Evolutionary conservation across 2,113 vertebrate species (phyloP), one percentile per base, ranked within the genome.

Genomic region (Columba janthina): DNA sequence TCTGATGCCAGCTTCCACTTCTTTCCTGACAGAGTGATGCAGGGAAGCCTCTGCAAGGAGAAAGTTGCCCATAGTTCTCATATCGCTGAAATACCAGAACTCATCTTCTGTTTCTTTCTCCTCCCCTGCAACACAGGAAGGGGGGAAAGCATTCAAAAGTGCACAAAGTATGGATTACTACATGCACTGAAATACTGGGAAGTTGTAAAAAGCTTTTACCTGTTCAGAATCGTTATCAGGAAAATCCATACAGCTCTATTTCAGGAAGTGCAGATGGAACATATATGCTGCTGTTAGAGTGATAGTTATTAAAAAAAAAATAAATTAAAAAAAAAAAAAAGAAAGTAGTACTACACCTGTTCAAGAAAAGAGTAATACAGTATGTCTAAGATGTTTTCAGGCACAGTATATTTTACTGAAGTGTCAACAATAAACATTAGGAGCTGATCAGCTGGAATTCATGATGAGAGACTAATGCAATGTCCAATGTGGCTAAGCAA

Each of bases 291-390:
- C 14, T 19, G 12, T 61, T 53, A n/a, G 40, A 72, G 21, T 7
- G 21, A 44, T 15, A 29, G 14, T n/a, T 54, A 22, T 38, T 31
- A 1, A 16, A 34, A 31, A n/a, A 34, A 36, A 51, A n/a, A n/a
- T n/a, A n/a, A n/a, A n/a, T n/a, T n/a, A n/a, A 29, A 22, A 53
- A 50, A 9, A 16, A 9, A 2, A 5, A 60, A 11, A 13, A 36
- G 22, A 2, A 18, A 5, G 1, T 32, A 38, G 32, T 40, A 7
- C 26, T 62, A 44, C 4, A 57, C 1, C 0, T 4, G 7, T 22
- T 64, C 50, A 70, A 84, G 22, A 64, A 64, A 60, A 80, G 20
- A 77, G 13, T 9, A 74, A 84, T 40, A 13, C 5, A 16, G 31
- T 61, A 40, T 9, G 3, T 34, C 54, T 69, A 31, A 78, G 42